Evolutionary conservation across 2,113 vertebrate genomes (phyloP), one percentile per base, ranked within the genome.

Genomic region (Haemorhous mexicanus): DNA sequence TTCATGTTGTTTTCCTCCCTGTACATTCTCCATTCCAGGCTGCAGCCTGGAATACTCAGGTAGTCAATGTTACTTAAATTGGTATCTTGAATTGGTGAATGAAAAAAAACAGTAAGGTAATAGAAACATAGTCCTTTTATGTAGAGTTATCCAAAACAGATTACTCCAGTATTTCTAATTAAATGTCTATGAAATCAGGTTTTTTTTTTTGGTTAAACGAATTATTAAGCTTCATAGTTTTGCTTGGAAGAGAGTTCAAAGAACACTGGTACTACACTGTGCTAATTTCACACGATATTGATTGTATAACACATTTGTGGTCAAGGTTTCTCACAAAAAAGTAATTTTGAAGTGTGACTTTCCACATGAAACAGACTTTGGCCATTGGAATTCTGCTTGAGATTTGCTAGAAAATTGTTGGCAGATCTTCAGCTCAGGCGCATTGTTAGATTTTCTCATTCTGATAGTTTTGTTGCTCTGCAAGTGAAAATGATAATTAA

Each of bases 361-460:
- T 59, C 12, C 58, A 63, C 37, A 39, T 46, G 39, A 88, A 96
- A 93, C n/a, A 90, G 75, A 58, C 46, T 87, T 87, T 39, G 39
- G 39, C 16, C 32, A 77, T 49, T 56, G 66, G 66, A 93, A 96
- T 91, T 89, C 70, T 88, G 52, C 35, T 83, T 84, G 58, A 94
- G 63, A 63, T 67, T 86, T 88, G 18, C 50, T 96, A 90, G 62
- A 91, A 94, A 49, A 43, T 61, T 78, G 33, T 62, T 93, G 87
- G 87, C 82, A 96, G 72, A 89, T 88, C 82, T 92, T 91, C 75
- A 95, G 46, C 62, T 91, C 11, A 7, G 32, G 43, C 20, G 28
- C 27, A 67, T 78, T 95, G 43, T 70, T 75, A 76, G n/a, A 85
- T n/a, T 90, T 95, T 88, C 61, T 84, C 61, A 85, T 90, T 93